Conservation (phyloP, 2,888 invertebrate genomes). For the Cotesia congregata region DNA sequence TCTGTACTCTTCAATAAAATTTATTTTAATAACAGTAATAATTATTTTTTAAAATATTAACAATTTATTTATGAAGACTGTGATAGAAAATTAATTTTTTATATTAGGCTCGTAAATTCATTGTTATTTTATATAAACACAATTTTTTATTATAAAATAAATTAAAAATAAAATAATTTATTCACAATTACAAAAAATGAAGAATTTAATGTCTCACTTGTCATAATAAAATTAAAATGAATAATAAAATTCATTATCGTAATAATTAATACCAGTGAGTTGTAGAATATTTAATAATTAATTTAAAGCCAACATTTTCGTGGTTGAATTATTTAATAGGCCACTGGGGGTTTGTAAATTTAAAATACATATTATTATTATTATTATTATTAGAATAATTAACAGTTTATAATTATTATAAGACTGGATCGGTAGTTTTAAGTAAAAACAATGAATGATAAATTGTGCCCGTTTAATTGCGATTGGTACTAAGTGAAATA, state of each 20-base stretch:
- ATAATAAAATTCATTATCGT: not conserved
- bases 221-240: not conserved
- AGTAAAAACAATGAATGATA: too few species aligned
- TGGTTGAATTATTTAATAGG: not conserved
- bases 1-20: too few species aligned
- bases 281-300: not conserved
- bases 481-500: not conserved
- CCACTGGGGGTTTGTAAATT: not conserved
- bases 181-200: too few species aligned
- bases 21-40: too few species aligned
- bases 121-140: too few species aligned
- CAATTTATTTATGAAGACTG: too few species aligned
- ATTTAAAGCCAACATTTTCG: not conserved
- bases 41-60: too few species aligned
- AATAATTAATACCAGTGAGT: not conserved
- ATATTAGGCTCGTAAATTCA: too few species aligned
- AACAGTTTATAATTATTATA: not conserved
- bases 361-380: not conserved
- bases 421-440: not conserved
- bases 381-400: conserved; percentile 4
- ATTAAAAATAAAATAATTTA: too few species aligned
- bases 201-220: too few species aligned
- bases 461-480: not conserved
- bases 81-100: too few species aligned
- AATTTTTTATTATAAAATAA: too few species aligned